Percentiles rank a stretch among this genome's conserved stretches.
These are phyloP conservation scores for Lipophrys pholis DNA, from an alignment of 2,113 vertebrate species.

Conservation along the genomic window DNA sequence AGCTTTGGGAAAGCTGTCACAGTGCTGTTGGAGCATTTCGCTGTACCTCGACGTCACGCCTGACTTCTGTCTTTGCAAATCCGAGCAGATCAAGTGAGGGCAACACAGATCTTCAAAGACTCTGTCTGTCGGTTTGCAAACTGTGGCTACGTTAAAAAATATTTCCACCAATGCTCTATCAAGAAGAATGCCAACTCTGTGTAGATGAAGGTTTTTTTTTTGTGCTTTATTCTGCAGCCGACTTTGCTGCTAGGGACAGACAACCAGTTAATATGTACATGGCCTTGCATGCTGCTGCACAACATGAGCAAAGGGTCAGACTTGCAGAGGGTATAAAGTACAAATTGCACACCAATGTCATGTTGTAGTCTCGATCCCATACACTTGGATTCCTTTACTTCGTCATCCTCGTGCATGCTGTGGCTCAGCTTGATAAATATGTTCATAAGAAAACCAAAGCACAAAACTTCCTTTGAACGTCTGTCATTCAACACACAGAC, in stretches of 20 bases:
- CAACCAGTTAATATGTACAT: neutral
- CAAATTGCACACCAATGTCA: slow-evolving; percentile 9
- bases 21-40: slow-evolving; percentile 10
- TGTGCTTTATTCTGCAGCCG: slow-evolving; percentile 1
- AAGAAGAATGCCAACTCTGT: slow-evolving; percentile 13
- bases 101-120: slow-evolving; percentile 28
- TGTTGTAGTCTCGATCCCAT: slow-evolving; percentile 7
- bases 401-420: slow-evolving; percentile 7
- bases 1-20: slow-evolving; percentile 62
- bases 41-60: slow-evolving; percentile 29
- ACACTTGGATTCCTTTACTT: slow-evolving; percentile 17
- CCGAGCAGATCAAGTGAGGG: slow-evolving; percentile 38
- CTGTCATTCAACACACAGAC: too few species aligned
- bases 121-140: neutral
- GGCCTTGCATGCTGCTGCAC: slow-evolving; percentile 1
- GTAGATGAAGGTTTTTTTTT: neutral
- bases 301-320: slow-evolving; percentile 10
- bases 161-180: slow-evolving; percentile 3
- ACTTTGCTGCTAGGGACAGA: neutral
- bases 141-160: slow-evolving; percentile 15
- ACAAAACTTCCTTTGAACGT: slow-evolving; percentile 29
- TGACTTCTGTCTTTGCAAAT: slow-evolving; percentile 57
- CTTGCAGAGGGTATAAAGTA: slow-evolving; percentile 8
- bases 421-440: slow-evolving; percentile 8
- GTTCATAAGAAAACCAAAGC: slow-evolving; percentile 31